A percentile compares a stretch with the other conserved stretches of the same genome.
phyloP scores from a whole-genome alignment of 1,140 invertebrate species.

The Sitodiplosis mosellana region DNA sequence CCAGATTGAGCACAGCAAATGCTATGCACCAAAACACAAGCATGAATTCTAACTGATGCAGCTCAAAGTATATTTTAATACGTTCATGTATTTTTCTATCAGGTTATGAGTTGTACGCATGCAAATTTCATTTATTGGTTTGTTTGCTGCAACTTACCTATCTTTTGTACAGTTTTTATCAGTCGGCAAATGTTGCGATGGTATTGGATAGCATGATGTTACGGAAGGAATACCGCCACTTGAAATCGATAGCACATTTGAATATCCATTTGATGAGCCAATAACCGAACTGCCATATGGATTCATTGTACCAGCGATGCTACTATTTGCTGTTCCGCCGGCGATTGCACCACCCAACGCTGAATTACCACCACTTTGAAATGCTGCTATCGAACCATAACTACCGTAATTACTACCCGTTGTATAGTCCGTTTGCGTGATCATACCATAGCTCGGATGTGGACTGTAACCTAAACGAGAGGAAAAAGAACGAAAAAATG shows the following conservation, averaged over 20 bases:
- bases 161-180: constrained; percentile 49
- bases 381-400: constrained; percentile 41
- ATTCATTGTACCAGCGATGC: constrained; percentile 7
- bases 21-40: no score
- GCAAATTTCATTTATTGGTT: no score
- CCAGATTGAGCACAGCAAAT: no score
- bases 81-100: no score
- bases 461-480: constrained; percentile 51
- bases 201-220: constrained; percentile 64
- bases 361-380: constrained; percentile 24
- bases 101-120: no score
- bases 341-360: no score
- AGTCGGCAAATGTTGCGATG: constrained; percentile 50
- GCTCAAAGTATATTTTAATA: not conserved
- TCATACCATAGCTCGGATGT: constrained; percentile 64
- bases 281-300: constrained; percentile 22
- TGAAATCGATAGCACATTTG: constrained; percentile 31
- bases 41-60: no score
- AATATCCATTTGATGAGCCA: constrained; percentile 31
- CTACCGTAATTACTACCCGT: constrained; percentile 48
- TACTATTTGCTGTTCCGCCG: no score
- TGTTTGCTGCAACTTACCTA: constrained; percentile 36
- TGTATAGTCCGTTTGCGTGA: constrained; percentile 55
- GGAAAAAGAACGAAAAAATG: no score
- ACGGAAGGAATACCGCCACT: constrained; percentile 49